Conservation (phyloP, 2,113 vertebrate species). For the Phylloscopus trochiloides region DNA sequence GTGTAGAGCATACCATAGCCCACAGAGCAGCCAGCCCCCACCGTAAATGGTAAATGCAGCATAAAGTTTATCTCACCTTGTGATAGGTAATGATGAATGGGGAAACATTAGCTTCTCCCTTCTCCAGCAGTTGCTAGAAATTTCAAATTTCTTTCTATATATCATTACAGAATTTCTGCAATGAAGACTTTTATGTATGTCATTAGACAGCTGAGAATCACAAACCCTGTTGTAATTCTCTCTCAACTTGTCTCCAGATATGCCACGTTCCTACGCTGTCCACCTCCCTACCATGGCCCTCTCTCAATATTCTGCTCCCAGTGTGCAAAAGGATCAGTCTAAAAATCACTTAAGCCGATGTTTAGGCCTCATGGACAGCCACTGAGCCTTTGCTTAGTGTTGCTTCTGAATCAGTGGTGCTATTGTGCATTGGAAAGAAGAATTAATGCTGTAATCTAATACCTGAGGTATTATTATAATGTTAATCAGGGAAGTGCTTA, state of each 20-base stretch:
- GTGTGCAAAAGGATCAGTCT: not conserved
- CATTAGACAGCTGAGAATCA: not conserved
- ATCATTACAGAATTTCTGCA: not conserved
- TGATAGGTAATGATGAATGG: not conserved
- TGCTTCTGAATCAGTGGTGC: not conserved
- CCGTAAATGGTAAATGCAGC: not conserved
- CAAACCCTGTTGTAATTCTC: not conserved
- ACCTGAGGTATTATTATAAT: not conserved
- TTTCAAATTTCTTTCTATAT: not conserved
- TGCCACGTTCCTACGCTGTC: not conserved
- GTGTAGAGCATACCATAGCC: not conserved
- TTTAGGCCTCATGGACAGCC: not conserved
- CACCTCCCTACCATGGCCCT: not conserved
- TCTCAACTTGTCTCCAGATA: not conserved
- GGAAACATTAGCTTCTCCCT: not conserved
- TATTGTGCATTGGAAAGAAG: not conserved
- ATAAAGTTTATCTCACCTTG: not conserved
- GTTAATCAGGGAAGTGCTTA: not conserved
- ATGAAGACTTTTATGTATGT: not conserved
- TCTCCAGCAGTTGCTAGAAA: not conserved
- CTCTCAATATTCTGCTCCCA: not conserved
- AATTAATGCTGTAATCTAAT: not conserved
- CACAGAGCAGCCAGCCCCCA: not conserved
- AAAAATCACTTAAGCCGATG: not conserved
- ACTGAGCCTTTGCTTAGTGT: not conserved